phyloP scores from a whole-genome alignment of 2,113 vertebrate genomes.

The Saguinus imperator region DNA sequence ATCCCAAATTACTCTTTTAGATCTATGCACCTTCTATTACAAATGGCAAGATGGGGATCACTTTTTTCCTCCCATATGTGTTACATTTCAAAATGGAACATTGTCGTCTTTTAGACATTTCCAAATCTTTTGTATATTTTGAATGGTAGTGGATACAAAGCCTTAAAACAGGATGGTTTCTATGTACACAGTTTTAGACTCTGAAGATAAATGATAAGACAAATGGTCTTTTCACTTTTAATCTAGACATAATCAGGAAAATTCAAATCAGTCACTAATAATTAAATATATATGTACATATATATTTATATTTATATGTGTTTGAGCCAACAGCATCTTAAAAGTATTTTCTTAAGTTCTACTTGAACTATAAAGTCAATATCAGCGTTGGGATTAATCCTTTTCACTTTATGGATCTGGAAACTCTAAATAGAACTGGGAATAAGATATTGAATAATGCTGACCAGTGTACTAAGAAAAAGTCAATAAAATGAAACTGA shows the following conservation, averaged over 20 bases:
- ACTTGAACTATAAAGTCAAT: neutral
- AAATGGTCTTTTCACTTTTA: neutral
- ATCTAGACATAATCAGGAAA: neutral
- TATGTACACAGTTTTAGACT: neutral
- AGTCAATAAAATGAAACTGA: neutral
- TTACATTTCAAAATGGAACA: neutral
- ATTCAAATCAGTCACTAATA: neutral
- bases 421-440: neutral
- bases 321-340: neutral
- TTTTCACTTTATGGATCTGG: constrained; percentile 3
- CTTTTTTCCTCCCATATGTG: neutral
- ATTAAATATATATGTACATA: neutral
- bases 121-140: neutral
- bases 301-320: neutral
- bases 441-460: neutral
- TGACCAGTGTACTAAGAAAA: neutral
- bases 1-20: neutral
- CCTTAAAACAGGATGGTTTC: neutral
- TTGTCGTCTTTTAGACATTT: neutral
- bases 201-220: neutral
- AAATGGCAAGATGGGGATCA: neutral
- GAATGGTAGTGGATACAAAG: neutral
- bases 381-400: neutral
- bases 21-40: neutral
- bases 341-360: neutral